Base-by-base conservation (phyloP, 2,888 invertebrate genomes). In the Augiades crinisus region DNA sequence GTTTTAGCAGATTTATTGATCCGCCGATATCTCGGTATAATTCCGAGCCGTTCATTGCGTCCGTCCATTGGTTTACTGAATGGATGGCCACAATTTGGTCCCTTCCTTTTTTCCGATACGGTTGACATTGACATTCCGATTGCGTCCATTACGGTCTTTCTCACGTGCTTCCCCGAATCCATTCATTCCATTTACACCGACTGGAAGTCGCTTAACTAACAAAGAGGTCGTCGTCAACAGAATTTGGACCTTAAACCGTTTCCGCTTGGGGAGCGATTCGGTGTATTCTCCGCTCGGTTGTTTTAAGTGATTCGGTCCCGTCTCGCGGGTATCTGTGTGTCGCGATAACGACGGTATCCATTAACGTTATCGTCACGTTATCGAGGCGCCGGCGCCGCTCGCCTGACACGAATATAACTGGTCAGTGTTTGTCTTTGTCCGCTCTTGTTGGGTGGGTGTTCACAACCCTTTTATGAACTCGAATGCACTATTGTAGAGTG, bases 311-410 rank as follows among this genome's bases (percentile, higher is more conserved):
- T 58, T 54, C 54, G 57, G 61, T 62, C 62, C 62, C 65, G 60
- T 70, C 68, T 66, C 67, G 66, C 62, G 64, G 64, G 70, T 67
- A 70, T 70, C 62, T 65, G 68, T 61, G 70, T 67, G 71, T 71
- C 67, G 68, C 73, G 85, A 85, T 85, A 85, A 80, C 72, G 73
- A 67, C 67, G 72, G 78, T 73, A 67, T 85, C 87, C 87, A 88
- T 88, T 88, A 88, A 75, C 72, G 79, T 81, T 88, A 88, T 86
- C 86, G 75, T 68, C 59, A 62, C 73, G 78, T 78, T 82, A 83
- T 84, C 84, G 77, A 63, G 73, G 83, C 85, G 86, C 85, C 85
- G 85, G 85, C 86, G 86, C 83, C 82, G 78, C 69, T 56, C 54
- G 57, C 53, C 57, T 56, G 62, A 58, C 65, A 61, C 64, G 65